phyloP scores from a whole-genome alignment of 2,888 invertebrate genomes.

The Ommatoiulus sabulosus region DNA sequence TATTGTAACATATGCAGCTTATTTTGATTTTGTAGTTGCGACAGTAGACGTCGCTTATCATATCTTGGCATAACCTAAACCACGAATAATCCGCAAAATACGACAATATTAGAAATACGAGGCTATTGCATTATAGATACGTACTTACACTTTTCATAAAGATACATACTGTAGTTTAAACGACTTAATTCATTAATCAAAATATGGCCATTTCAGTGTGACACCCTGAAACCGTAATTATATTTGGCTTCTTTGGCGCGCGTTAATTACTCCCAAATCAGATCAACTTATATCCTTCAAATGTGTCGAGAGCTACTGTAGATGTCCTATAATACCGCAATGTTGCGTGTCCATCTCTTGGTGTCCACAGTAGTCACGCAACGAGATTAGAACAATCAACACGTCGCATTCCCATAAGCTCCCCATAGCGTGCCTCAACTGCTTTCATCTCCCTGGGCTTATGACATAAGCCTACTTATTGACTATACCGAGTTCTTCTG shows the following conservation, averaged over 20 bases:
- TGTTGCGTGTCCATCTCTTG: not conserved
- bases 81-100: too few relatives aligned
- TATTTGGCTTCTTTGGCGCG: not conserved
- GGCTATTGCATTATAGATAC: too few relatives aligned
- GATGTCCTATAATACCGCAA: not conserved
- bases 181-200: too few relatives aligned
- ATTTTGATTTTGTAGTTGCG: too few relatives aligned
- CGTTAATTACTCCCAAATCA: not conserved
- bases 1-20: too few relatives aligned
- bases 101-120: too few relatives aligned
- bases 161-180: too few relatives aligned
- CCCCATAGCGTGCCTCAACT: not conserved
- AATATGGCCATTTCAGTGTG: too few relatives aligned
- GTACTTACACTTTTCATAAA: too few relatives aligned
- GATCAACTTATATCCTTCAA: not conserved
- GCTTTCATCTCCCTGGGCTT: not conserved
- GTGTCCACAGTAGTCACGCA: not conserved
- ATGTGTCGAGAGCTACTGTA: not conserved
- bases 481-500: not conserved
- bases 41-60: too few relatives aligned
- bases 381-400: not conserved
- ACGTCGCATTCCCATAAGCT: not conserved
- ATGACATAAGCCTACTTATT: not conserved
- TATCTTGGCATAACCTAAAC: too few relatives aligned
- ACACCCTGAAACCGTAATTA: too few relatives aligned